Conservation (phyloP, 2,888 invertebrate genomes). For the Drosophila nr. fundita region DNA sequence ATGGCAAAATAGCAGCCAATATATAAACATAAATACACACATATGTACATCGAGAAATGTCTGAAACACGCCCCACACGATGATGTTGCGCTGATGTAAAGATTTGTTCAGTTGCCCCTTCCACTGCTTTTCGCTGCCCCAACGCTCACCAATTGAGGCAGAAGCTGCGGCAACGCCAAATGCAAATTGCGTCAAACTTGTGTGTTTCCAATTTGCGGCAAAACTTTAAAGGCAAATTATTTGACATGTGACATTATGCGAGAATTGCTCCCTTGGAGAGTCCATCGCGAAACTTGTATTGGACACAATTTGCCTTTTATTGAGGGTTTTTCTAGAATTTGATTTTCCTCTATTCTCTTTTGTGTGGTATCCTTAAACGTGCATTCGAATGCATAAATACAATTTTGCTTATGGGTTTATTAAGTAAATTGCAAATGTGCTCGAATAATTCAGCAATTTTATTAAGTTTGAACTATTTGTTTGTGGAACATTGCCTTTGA, state of each 20-base stretch:
- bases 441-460: not conserved
- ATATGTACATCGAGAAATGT: not conserved
- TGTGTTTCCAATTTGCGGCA: slow-evolving; percentile 45
- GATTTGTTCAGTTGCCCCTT: not conserved
- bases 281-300: slow-evolving; percentile 10
- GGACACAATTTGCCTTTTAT: slow-evolving; percentile 49
- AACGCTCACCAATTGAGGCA: slow-evolving; percentile 40
- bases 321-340: not conserved
- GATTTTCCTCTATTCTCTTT: not conserved
- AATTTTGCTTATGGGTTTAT: not conserved
- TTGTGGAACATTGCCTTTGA: not conserved
- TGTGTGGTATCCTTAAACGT: not conserved
- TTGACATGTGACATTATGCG: slow-evolving; percentile 72
- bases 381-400: not conserved
- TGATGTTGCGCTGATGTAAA: slow-evolving; percentile 24
- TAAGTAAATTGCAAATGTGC: not conserved
- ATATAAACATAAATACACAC: not conserved
- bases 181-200: slow-evolving; percentile 67
- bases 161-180: slow-evolving; percentile 70
- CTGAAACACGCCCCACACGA: slow-evolving; percentile 48
- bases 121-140: not conserved
- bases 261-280: slow-evolving; percentile 41
- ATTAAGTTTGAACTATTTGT: not conserved
- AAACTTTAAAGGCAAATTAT: slow-evolving; percentile 69
- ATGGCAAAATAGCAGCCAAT: slow-evolving; percentile 41